These are phyloP conservation scores for Anguilla rostrata DNA, from an alignment of 2,113 vertebrate genomes.

Conservation along the genomic window DNA sequence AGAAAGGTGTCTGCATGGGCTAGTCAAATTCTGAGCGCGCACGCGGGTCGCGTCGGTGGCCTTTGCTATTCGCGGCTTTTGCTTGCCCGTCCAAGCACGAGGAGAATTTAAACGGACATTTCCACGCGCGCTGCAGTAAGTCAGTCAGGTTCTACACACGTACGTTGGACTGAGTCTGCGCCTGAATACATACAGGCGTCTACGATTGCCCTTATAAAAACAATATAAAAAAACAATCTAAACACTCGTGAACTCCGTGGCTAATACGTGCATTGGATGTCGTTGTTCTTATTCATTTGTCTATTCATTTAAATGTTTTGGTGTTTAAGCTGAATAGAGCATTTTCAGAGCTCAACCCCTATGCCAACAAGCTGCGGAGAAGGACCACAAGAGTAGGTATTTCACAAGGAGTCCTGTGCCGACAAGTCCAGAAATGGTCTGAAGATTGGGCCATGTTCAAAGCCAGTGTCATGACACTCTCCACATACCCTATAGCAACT, in stretches of 20 bases:
- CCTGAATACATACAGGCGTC: not conserved
- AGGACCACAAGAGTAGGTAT: not conserved
- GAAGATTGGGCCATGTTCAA: conserved; percentile 8
- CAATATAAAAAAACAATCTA: not conserved
- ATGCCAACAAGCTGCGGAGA: not conserved
- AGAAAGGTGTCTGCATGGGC: not conserved
- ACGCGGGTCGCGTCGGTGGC: not conserved
- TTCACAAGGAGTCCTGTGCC: conserved; percentile 5
- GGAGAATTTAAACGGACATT: not conserved
- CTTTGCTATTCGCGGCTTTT: not conserved
- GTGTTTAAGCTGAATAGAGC: not conserved
- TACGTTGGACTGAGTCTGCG: not conserved
- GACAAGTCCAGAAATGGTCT: conserved; percentile 23
- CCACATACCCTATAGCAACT: not conserved
- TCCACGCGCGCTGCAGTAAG: not conserved
- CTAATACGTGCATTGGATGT: not conserved
- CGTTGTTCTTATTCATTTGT: not conserved
- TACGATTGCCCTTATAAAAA: not conserved
- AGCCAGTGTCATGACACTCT: not conserved
- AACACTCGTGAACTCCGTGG: not conserved
- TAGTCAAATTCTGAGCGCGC: not conserved
- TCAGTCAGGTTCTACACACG: not conserved
- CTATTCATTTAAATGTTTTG: not conserved
- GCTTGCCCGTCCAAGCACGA: not conserved
- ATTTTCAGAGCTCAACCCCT: not conserved